phyloP scores from a whole-genome alignment of 1,140 invertebrate genomes.

The Meteorus sp. region DNA sequence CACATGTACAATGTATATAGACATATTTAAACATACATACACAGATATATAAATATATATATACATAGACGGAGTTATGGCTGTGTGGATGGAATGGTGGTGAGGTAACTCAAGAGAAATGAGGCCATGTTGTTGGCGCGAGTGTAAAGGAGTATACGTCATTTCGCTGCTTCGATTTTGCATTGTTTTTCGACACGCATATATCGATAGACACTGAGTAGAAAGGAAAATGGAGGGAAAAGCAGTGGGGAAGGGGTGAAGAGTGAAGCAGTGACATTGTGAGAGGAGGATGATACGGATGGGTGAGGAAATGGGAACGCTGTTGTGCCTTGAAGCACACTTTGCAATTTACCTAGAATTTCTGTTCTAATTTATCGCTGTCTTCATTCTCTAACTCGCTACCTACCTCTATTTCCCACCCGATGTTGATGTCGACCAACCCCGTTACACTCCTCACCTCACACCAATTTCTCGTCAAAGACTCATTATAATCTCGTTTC shows the following conservation, averaged over 20 bases:
- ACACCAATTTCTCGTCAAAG: too few relatives aligned
- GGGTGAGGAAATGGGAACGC: conserved; percentile 24
- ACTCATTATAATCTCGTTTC: too few relatives aligned
- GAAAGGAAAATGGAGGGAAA: conserved; percentile 34
- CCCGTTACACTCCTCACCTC: too few relatives aligned
- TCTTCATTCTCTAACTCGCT: neutral
- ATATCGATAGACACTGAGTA: conserved; percentile 10
- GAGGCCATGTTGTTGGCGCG: conserved; percentile 18
- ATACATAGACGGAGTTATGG: too few relatives aligned
- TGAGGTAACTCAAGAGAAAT: conserved; percentile 9
- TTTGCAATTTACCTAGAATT: neutral
- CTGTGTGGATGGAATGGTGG: neutral
- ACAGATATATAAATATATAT: too few relatives aligned
- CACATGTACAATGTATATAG: neutral
- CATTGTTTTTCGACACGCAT: conserved; percentile 23
- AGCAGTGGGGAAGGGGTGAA: conserved; percentile 34
- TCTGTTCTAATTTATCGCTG: neutral
- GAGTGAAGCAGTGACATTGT: too few relatives aligned
- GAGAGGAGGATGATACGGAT: too few relatives aligned
- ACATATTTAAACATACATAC: too few relatives aligned
- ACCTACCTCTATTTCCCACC: neutral
- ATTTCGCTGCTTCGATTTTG: conserved; percentile 23
- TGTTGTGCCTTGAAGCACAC: neutral
- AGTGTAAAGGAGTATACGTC: neutral
- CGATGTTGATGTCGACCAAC: neutral